phyloP scores from a whole-genome alignment of 2,888 invertebrate species.

The Tenthredo mesomela region DNA sequence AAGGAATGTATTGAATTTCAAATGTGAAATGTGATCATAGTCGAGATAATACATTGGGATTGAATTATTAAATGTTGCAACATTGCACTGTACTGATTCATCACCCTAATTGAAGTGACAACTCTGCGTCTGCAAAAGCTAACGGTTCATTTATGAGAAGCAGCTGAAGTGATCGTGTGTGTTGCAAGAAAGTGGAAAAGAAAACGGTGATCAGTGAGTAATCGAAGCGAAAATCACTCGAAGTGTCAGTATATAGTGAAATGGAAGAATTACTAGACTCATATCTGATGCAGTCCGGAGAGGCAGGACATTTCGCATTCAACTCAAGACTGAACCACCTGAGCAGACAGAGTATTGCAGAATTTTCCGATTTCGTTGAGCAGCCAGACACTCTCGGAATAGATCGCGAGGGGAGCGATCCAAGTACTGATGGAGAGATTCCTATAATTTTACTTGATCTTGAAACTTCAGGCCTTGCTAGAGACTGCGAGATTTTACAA shows the following conservation, averaged over 20 bases:
- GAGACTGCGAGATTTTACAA: slow-evolving; percentile 54
- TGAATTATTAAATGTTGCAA: no score
- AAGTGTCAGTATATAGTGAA: neutral
- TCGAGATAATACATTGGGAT: no score
- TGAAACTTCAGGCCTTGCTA: slow-evolving; percentile 54
- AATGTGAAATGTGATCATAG: no score
- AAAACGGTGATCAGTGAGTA: neutral
- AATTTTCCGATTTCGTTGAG: neutral
- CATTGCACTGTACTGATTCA: no score
- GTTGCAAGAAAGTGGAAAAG: neutral
- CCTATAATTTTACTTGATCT: slow-evolving; percentile 54
- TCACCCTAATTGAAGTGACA: no score
- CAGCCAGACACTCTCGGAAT: neutral
- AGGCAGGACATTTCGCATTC: neutral
- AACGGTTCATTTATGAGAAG: neutral
- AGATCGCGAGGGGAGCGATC: neutral
- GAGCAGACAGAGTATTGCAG: neutral
- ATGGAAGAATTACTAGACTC: neutral
- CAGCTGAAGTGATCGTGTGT: neutral
- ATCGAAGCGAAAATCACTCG: neutral
- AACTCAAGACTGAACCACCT: neutral
- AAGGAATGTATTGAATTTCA: no score
- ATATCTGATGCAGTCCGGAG: neutral
- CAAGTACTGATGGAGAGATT: neutral
- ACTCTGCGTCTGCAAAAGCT: no score